A percentile compares a stretch with the other conserved stretches of the same genome.
Evolutionary conservation across 53 echinoderm and acorn worm genomes (phyloP).

Genomic region (Arbacia lixula): DNA sequence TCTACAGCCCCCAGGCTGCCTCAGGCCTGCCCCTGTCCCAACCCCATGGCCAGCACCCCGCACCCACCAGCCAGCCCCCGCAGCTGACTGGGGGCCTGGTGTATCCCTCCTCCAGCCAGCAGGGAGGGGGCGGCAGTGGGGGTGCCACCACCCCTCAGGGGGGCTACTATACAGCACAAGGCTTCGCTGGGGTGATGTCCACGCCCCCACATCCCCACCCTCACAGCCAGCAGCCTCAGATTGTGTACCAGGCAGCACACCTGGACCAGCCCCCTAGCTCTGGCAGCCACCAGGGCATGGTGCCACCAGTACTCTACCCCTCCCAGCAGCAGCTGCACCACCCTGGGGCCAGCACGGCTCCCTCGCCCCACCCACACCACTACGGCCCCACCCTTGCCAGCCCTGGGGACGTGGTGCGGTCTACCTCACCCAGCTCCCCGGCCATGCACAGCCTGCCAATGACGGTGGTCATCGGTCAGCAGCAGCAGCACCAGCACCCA

Average conservation of each 20-base stretch:
- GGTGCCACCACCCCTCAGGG: conserved; percentile 44
- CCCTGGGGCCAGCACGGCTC: conserved; percentile 13
- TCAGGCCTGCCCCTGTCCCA: conserved; percentile 39
- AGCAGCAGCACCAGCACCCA: conserved; percentile 63
- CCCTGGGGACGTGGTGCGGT: conserved; percentile 74
- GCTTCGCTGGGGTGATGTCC: conserved; percentile 42
- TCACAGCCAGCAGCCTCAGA: conserved; percentile 70
- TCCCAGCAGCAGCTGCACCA: conserved; percentile 51
- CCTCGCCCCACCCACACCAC: conserved; percentile 26
- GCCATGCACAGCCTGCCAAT: conserved; percentile 65
- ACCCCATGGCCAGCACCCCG: conserved; percentile 35
- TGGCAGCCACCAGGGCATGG: conserved; percentile 36
- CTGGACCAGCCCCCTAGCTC: conserved; percentile 48
- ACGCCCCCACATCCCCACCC: conserved; percentile 61
- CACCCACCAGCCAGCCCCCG: conserved; percentile 33
- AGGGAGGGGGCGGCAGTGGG: conserved; percentile 23
- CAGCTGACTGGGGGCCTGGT: conserved; percentile 27
- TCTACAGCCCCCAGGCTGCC: conserved; percentile 68
- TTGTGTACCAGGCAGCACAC: conserved; percentile 70
- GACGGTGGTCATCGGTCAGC: conserved; percentile 68
- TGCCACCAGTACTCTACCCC: conserved; percentile 64
- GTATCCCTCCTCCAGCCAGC: conserved; percentile 32
- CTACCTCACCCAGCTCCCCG: conserved; percentile 75
- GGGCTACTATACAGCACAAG: conserved; percentile 13
- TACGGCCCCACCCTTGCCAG: conserved; percentile 54